phyloP scores from a whole-genome alignment of 2,797 vertebrate genomes.

The Acanthopagrus latus region DNA sequence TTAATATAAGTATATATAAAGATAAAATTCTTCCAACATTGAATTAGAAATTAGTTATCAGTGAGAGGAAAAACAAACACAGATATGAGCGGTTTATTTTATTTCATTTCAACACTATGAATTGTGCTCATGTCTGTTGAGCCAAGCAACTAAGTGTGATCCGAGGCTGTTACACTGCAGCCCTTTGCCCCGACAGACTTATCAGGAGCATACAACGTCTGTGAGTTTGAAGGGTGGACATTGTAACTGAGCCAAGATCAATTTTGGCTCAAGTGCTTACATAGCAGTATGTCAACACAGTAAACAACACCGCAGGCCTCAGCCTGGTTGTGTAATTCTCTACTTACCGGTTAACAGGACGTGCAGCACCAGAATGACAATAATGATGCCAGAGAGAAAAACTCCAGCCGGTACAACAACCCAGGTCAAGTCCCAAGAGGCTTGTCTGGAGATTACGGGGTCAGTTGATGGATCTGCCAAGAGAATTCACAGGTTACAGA shows the following conservation, averaged over 20 bases:
- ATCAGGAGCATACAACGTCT: neutral
- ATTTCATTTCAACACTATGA: neutral
- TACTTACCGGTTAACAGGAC: constrained; percentile 71
- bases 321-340: neutral
- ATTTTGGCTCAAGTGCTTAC: neutral
- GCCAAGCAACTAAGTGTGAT: too few relatives aligned
- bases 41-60: neutral
- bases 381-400: constrained; percentile 61
- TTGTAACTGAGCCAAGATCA: neutral
- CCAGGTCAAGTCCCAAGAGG: constrained; percentile 43
- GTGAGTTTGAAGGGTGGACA: neutral
- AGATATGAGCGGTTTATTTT: too few relatives aligned
- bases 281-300: neutral
- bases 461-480: constrained; percentile 29
- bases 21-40: neutral
- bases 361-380: constrained; percentile 61
- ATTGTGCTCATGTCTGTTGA: neutral
- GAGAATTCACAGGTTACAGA: neutral
- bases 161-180: neutral
- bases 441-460: accelerated
- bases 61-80: neutral
- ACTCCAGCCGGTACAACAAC: constrained; percentile 56
- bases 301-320: neutral
- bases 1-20: too few relatives aligned
- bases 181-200: neutral